Evolutionary conservation across 2,797 vertebrate genomes (phyloP).

Genomic region (Danio tinwini): DNA sequence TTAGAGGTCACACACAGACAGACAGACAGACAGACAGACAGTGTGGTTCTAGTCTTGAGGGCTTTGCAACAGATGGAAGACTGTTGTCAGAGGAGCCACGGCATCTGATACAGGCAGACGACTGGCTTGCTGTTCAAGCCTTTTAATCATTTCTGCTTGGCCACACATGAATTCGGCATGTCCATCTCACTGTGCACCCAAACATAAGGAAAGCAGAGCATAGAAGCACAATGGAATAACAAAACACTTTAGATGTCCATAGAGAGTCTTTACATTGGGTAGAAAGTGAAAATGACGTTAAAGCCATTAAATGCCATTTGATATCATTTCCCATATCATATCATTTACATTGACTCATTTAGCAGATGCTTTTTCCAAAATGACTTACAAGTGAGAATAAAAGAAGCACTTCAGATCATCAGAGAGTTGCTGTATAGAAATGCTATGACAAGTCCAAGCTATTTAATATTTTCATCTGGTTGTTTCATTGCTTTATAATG

Average conservation of each 20-base stretch:
- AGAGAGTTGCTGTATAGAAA: too few species aligned
- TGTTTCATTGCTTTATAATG: not conserved
- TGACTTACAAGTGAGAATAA: too few species aligned
- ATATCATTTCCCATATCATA: too few species aligned
- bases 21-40: not conserved
- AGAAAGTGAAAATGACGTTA: not conserved
- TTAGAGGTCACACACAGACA: constrained; percentile 36
- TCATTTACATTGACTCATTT: too few species aligned
- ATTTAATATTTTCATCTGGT: not conserved
- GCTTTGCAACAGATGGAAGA: constrained; percentile 57
- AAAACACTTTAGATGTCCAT: constrained; percentile 15
- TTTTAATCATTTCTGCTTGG: constrained; percentile 54
- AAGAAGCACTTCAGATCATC: too few species aligned
- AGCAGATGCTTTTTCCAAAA: too few species aligned
- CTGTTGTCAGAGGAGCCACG: constrained; percentile 25
- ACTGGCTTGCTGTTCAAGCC: constrained; percentile 8
- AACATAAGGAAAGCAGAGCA: constrained; percentile 49
- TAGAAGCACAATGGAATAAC: constrained; percentile 3
- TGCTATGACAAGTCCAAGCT: too few species aligned
- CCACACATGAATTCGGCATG: constrained; percentile 39
- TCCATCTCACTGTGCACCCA: constrained; percentile 28
- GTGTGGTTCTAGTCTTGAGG: constrained; percentile 9
- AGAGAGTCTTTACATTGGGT: not conserved
- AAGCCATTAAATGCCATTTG: not conserved
- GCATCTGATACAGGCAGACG: constrained; percentile 45